Evolutionary conservation across 2,113 vertebrate species (phyloP).

Genomic region (Callaeas wilsoni): DNA sequence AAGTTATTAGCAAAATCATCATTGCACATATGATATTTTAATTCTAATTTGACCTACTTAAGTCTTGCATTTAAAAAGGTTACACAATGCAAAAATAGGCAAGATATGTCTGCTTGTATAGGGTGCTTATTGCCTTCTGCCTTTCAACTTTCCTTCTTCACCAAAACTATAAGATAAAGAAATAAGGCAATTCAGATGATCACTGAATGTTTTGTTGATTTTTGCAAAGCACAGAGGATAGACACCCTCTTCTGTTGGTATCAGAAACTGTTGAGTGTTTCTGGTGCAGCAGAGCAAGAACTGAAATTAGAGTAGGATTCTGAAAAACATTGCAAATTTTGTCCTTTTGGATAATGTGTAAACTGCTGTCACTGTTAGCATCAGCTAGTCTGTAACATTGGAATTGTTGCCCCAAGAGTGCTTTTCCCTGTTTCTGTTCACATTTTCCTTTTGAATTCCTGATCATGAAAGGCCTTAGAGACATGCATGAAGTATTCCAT

Average conservation of each 20-base stretch:
- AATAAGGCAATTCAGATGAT: not conserved
- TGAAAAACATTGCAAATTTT: not conserved
- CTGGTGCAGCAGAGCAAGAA: not conserved
- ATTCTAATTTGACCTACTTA: constrained; percentile 33
- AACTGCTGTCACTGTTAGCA: not conserved
- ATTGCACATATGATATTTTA: constrained; percentile 33
- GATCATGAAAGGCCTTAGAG: not conserved
- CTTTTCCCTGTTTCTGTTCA: not conserved
- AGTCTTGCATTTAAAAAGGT: not conserved
- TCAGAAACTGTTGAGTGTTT: constrained; percentile 8
- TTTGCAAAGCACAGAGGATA: not conserved
- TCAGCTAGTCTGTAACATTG: not conserved
- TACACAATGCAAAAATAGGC: not conserved
- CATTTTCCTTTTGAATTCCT: not conserved
- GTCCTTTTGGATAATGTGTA: not conserved
- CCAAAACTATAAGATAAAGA: not conserved
- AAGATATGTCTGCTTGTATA: not conserved
- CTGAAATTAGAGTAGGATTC: not conserved
- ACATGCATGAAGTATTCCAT: not conserved
- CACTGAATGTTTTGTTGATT: not conserved
- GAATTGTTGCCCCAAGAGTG: not conserved
- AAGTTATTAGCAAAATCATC: constrained; percentile 21
- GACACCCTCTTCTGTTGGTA: constrained; percentile 31
- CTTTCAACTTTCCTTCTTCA: not conserved
- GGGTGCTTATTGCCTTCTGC: not conserved